Base-by-base conservation (phyloP, 2,888 invertebrate genomes). In the Atherix ibis region DNA sequence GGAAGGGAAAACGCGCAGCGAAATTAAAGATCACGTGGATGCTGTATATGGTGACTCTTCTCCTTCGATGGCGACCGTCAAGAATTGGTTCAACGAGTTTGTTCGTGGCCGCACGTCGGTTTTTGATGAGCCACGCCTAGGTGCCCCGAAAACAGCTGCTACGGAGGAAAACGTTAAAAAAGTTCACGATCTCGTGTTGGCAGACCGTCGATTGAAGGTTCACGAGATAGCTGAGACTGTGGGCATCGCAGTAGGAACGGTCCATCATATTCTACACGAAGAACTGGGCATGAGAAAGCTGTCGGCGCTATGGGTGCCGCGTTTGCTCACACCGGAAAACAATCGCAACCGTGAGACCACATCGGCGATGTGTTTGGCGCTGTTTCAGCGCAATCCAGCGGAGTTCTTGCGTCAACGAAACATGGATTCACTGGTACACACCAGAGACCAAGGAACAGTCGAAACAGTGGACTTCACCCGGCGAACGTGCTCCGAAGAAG, bases 1-100 rank as follows among this genome's bases (percentile, higher is more conserved):
- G 34, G 28, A 34, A 34, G 22, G 34, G 28, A 34, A 34, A 27
- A 19, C 34, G 28, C 28, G 19, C 34, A 34, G 34, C 28, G 15
- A 34, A 34, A 28, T 28, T 28, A 34, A 34, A 34, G 28, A 28
- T 5, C 28, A 10, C 18, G 4, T 34, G 28, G 34, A 34, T 34
- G 3, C 28, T 28, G 34, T 34, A 28, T 28, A 34, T 15, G 34
- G 34, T 12, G 28, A 19, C 27, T 27, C 34, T 34, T 18, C 28
- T 34, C 28, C 34, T 34, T 18, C 34, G 19, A 30, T 30, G 30
- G 28, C 34, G 34, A 28, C 34, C 27, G 28, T 34, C 2, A 34
- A 34, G 28, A 34, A 27, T 34, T 34, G 34, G 34, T 34, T 27
- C 19, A 28, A 34, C 28, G 28, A 34, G 19, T 34, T 34, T 18